Conservation (phyloP, 2,888 invertebrate species). For the Protula sp. region DNA sequence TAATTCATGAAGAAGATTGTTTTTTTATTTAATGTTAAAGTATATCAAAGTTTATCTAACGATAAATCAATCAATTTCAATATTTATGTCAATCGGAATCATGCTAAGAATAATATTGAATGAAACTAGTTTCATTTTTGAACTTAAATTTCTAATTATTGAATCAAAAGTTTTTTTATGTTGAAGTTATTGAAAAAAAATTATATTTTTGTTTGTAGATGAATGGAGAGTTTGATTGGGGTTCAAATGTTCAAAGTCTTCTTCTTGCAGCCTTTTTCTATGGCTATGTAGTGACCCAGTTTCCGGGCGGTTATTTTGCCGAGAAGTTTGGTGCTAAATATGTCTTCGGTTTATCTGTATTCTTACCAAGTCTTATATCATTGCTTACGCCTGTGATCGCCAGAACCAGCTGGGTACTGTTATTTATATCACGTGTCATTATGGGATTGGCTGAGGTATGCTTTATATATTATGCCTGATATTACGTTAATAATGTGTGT, state of each 20-base stretch:
- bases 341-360: conserved; percentile 5
- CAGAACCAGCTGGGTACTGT: too few species aligned
- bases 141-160: neutral
- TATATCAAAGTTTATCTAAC: too few species aligned
- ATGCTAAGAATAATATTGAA: too few species aligned
- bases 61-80: too few species aligned
- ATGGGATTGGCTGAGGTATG: too few species aligned
- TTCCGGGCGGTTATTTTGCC: conserved; percentile 19
- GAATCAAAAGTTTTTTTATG: neutral
- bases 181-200: neutral
- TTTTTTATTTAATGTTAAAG: too few species aligned
- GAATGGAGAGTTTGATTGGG: conserved; percentile 20
- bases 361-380: conserved; percentile 5
- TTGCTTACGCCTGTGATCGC: conserved; percentile 7
- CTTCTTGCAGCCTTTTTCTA: conserved; percentile 25
- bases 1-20: too few species aligned
- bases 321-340: conserved; percentile 8
- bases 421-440: neutral
- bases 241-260: conserved; percentile 12
- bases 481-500: too few species aligned
- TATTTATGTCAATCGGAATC: too few species aligned
- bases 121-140: neutral
- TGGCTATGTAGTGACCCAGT: conserved; percentile 25
- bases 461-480: too few species aligned
- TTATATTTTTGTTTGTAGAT: neutral